phyloP scores from a whole-genome alignment of 2,113 vertebrate species.

The Herpailurus yagouaroundi region DNA sequence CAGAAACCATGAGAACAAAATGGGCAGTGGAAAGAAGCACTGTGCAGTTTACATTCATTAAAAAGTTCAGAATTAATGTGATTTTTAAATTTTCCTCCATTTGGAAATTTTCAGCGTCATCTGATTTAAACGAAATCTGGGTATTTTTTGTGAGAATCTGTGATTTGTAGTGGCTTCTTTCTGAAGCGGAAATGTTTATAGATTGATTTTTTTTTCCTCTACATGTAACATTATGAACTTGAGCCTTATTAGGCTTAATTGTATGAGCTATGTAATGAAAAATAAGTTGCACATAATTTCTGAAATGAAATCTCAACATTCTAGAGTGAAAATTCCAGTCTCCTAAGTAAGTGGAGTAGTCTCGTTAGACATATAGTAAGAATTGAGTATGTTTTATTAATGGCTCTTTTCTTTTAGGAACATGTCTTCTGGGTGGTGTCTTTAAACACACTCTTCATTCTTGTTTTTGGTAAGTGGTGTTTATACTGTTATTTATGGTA shows the following conservation, averaged over 20 bases:
- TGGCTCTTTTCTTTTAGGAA: conserved; percentile 86
- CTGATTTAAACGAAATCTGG: background rate
- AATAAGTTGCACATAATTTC: background rate
- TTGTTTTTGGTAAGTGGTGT: conserved; percentile 94
- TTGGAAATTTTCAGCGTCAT: conserved; percentile 23
- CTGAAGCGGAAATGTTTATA: conserved; percentile 39
- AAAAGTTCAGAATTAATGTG: background rate
- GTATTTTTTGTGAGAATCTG: background rate
- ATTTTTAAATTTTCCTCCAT: conserved; percentile 22
- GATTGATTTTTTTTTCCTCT: background rate
- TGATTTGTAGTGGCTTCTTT: background rate
- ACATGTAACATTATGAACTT: background rate
- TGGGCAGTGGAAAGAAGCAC: background rate
- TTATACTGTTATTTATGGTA: background rate
- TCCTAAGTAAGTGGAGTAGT: background rate
- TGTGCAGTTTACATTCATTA: background rate
- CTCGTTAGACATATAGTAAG: background rate
- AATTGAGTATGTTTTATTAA: conserved; percentile 41
- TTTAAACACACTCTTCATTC: conserved; percentile 97
- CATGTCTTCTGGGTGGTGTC: conserved; percentile 99
- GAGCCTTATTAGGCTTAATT: background rate
- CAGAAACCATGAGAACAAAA: background rate
- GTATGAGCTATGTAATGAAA: background rate
- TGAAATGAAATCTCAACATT: background rate
- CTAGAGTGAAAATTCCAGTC: background rate